phyloP scores from a whole-genome alignment of 2,797 vertebrate genomes.

The Eulemur albifrons region DNA sequence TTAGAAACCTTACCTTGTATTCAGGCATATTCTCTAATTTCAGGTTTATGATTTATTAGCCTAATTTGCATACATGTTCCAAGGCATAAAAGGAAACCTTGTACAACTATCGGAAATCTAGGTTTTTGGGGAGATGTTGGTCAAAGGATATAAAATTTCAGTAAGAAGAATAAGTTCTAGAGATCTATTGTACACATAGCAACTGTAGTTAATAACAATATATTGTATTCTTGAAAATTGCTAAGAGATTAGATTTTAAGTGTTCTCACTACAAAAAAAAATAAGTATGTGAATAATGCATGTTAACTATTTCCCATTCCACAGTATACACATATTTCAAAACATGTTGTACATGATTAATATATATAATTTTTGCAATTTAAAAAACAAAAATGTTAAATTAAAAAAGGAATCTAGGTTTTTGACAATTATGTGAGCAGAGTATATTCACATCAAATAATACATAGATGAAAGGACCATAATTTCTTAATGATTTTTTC shows the following conservation, averaged over 20 bases:
- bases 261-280: not conserved
- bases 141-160: not conserved
- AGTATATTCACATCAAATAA: not conserved
- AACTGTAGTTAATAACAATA: not conserved
- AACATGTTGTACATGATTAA: not conserved
- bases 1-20: constrained; percentile 35
- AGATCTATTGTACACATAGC: not conserved
- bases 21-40: constrained; percentile 16
- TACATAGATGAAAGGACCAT: not conserved
- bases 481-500: constrained; percentile 35
- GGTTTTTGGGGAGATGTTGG: not conserved
- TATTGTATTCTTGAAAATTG: not conserved
- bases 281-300: not conserved
- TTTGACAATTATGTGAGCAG: not conserved
- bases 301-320: not conserved
- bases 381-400: not conserved
- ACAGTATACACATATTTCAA: not conserved
- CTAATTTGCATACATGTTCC: not conserved
- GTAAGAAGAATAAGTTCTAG: not conserved
- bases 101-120: not conserved
- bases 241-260: not conserved
- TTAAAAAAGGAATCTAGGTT: not conserved
- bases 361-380: not conserved
- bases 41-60: not conserved
- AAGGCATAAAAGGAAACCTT: not conserved